Base-by-base conservation (phyloP, 2,888 invertebrate species). In the Temnothorax ravouxi region DNA sequence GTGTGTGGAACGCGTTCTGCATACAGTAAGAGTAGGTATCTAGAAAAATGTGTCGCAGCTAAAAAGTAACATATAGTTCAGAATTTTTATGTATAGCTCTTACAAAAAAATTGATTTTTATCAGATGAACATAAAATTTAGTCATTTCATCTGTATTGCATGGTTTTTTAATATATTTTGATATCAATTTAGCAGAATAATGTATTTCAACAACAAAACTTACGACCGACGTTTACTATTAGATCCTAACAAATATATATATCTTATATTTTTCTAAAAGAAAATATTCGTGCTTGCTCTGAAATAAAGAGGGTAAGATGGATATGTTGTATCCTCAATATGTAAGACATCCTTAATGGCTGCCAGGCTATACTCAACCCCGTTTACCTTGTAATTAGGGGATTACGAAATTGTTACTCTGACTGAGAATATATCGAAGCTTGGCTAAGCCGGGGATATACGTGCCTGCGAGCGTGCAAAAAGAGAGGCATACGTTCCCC, bases 371-470 rank as follows among this genome's bases (percentile, higher is more conserved):
- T 56, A 76, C 66, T 76, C 75, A 71, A 71, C 54, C 66, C 69
- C 25, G 50, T 79, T 83, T 13, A 76, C 76, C 75, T 85, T 76
- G 80, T 83, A 86, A 86, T 86, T 86, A 85, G 83, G 66, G 50
- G 80, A 86, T 83, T 85, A 83, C 61, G 56, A 83, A 85, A 86
- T 86, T 83, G 76, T 85, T 83, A 80, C 71, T 56, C 61, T 50
- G 61, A 54, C 61, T 50, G 61, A 54, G 64, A 67, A 75, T 71
- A 54, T 76, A 80, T 83, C 61, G 81, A 85, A 83, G 85, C 66
- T 64, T 79, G 79, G 54, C 64, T 80, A 50, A 50, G 61, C 38
- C 52, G 47, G 50, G 34, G 66, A 29, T 80, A 44, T 85, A 80
- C 80, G 59, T 85, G 84, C 77, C 72, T 59, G 21, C 66, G 29